phyloP scores from a whole-genome alignment of 2,113 vertebrate genomes.

The Ictalurus punctatus region DNA sequence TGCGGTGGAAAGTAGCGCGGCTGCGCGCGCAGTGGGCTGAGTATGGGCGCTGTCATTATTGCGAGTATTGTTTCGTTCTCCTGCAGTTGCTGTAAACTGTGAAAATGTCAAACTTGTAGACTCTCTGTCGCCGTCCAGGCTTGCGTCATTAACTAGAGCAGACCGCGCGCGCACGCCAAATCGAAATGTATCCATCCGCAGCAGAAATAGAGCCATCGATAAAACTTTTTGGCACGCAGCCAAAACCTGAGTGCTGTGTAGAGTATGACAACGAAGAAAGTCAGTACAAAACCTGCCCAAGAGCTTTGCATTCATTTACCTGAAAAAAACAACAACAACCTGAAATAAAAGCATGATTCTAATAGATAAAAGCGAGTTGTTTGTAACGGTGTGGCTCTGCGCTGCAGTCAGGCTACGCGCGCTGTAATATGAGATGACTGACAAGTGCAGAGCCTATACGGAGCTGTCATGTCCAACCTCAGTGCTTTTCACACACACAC shows the following conservation, averaged over 20 bases:
- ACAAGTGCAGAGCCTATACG: background rate
- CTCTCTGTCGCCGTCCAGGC: slow-evolving; percentile 77
- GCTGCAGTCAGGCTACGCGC: background rate
- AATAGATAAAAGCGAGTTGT: background rate
- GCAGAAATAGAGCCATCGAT: slow-evolving; percentile 53
- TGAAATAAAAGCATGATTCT: background rate
- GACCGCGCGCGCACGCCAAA: slow-evolving; percentile 68
- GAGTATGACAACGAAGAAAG: background rate
- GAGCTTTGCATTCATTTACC: background rate
- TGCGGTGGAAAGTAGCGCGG: background rate
- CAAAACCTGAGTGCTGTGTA: background rate
- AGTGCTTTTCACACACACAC: background rate
- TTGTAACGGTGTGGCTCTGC: background rate
- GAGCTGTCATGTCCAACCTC: background rate
- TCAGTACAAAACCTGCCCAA: too few relatives aligned
- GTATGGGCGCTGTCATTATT: slow-evolving; percentile 57
- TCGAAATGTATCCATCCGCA: slow-evolving; percentile 77
- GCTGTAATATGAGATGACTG: background rate
- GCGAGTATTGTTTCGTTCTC: slow-evolving; percentile 69
- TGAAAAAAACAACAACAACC: too few relatives aligned
- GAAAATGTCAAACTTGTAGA: slow-evolving; percentile 86
- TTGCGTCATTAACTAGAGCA: slow-evolving; percentile 82
- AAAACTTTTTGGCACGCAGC: slow-evolving; percentile 33
- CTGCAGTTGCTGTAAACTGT: slow-evolving; percentile 81
- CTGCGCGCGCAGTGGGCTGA: background rate